phyloP scores from a whole-genome alignment of 2,888 invertebrate species.

The Heliconius cydno region DNA sequence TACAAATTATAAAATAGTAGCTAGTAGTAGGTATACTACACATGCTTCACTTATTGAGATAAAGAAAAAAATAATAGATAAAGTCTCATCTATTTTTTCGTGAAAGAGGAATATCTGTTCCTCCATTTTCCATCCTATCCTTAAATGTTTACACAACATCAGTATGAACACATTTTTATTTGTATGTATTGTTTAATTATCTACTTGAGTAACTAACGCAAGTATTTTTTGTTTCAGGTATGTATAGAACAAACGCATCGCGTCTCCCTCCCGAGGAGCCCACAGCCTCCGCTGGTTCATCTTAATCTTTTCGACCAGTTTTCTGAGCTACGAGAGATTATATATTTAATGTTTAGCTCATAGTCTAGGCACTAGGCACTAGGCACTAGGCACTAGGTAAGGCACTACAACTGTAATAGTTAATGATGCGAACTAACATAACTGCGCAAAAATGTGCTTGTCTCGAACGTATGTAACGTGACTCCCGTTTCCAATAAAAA shows the following conservation, averaged over 20 bases:
- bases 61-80: too few relatives aligned
- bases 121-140: neutral
- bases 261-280: neutral
- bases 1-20: too few relatives aligned
- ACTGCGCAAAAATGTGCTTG: too few relatives aligned
- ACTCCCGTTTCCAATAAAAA: too few relatives aligned
- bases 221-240: slow-evolving; percentile 18
- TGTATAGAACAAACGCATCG: neutral
- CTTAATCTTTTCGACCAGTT: neutral
- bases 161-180: neutral
- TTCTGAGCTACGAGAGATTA: neutral
- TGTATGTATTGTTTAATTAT: neutral
- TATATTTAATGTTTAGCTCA: neutral
- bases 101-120: too few relatives aligned
- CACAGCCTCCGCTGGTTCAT: neutral
- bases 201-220: neutral
- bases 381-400: too few relatives aligned
- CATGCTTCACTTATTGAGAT: too few relatives aligned
- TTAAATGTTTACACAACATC: neutral
- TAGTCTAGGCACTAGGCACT: too few relatives aligned
- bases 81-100: too few relatives aligned
- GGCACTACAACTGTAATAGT: neutral
- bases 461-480: too few relatives aligned
- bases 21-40: too few relatives aligned
- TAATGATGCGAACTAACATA: neutral